Evolutionary conservation across 2,113 vertebrate genomes (phyloP), one percentile per base, ranked within the genome.

Genomic region (Baryphthengus martii): DNA sequence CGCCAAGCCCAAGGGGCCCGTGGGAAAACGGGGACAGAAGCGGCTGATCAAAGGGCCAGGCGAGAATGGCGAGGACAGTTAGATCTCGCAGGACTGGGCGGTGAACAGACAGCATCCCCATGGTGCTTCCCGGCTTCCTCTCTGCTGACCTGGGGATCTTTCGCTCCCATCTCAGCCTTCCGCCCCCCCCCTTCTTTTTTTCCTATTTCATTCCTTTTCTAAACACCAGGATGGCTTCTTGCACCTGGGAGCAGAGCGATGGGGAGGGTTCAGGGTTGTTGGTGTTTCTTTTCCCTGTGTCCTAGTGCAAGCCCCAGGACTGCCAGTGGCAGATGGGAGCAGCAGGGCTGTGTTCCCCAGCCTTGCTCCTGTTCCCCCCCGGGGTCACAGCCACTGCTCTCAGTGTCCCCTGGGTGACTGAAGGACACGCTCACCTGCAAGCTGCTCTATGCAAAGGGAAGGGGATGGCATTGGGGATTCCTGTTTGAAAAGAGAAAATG

Each of bases 11-110:
- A 98, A 98, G n/a, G 99, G 99, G 82, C 99, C 99, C 0, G 99
- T 99, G 53, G 99, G 99, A 55, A 99, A 99, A 87, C 98, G 99
- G 37, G 99, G 99, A 93, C 99, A 99, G 97, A 99, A 99, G 97
- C 98, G 99, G 68, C 98, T 99, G 85, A 99, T 99, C 97, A 99
- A 98, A 79, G 99, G 98, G 37, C 98, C 98, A 0, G 99, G 98
- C 0, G 99, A 99, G 96, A 99, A 99, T 0, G 98, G 99, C 21
- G 99, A 99, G 18, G 99, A 99, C 93, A 99, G 98, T 97, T 99
- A 99, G 95, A 96, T 33, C 67, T 84, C 6, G 7, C 95, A 6
- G 92, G 89, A 84, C 72, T 10, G 29, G 90, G 59, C 6, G 33
- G 58, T 53, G 93, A 85, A 95, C 31, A 80, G 73, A 95, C 89